Evolutionary conservation across 2,888 invertebrate genomes (phyloP), one percentile per base, ranked within the genome.

Genomic region (Macroteleia sp.): DNA sequence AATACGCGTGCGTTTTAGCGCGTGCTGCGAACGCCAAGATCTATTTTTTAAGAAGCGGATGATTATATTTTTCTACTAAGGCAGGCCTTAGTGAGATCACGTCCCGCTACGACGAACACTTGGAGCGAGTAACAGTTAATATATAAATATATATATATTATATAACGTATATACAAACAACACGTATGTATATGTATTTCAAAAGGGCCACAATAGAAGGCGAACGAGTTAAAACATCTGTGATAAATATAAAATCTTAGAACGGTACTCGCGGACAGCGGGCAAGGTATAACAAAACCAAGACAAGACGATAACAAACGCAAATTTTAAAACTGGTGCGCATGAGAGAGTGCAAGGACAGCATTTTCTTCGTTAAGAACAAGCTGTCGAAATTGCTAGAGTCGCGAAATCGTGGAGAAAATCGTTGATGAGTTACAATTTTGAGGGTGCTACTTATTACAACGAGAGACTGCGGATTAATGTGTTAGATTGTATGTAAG

Each of bases 21-120:
- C 85, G 81, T 82, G 83, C 61, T n/a, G 83, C 86, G 85, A 86
- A 86, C 87, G 88, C 85, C 87, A 89, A 91, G 90, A 90, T 90
- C 90, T 91, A 91, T 91, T 91, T 91, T 90, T 91, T 91, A 90
- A 90, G n/a, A n/a, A 83, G 86, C 90, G 88, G 90, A 88, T 88
- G 90, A 64, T 66, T 90, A 89, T 91, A 91, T 91, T 91, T 91
- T 91, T 91, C 83, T 89, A 91, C 91, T 91, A 90, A 90, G 91
- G 91, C 91, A 90, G 91, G 91, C 91, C 91, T 91, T 90, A 90
- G 91, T 87, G 83, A 84, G 83, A 81, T 79, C 80, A 80, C 83
- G 81, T 83, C 78, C 81, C 71, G 74, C 74, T 56, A 59, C 39
- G 39, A 73, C 64, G 54, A 66, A 75, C 42, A 59, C 17, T 36